A percentile compares a stretch with the other conserved stretches of the same genome.
Evolutionary conservation across 2,113 vertebrate species (phyloP).

Genomic region (Cercopithecus mona): DNA sequence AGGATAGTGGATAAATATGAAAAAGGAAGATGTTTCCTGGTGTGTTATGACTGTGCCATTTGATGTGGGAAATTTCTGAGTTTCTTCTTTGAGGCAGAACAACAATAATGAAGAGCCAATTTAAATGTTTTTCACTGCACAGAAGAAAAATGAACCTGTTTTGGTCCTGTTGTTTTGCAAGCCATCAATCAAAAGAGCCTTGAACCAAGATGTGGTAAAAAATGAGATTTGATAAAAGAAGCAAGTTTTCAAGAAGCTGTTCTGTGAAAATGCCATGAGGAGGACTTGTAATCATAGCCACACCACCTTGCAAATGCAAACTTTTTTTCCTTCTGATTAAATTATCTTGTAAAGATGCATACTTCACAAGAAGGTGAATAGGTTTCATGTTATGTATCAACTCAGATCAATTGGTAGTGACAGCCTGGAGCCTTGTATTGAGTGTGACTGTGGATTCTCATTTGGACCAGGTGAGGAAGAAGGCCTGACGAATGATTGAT

Average conservation of each 20-base stretch:
- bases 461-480: not conserved
- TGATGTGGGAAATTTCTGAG: not conserved
- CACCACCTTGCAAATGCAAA: not conserved
- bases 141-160: not conserved
- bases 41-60: not conserved
- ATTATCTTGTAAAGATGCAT: not conserved
- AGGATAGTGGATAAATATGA: not conserved
- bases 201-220: not conserved
- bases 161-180: not conserved
- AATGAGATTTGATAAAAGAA: not conserved
- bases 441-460: not conserved
- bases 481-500: not conserved
- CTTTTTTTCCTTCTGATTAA: not conserved
- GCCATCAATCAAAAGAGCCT: not conserved
- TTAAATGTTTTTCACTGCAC: constrained; percentile 35
- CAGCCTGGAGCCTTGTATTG: not conserved
- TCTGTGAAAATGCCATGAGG: not conserved
- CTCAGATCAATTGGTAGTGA: not conserved
- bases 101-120: constrained; percentile 1
- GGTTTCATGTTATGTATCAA: not conserved
- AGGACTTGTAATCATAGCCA: not conserved
- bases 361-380: not conserved
- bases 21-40: not conserved
- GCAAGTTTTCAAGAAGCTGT: not conserved
- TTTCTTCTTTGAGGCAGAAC: not conserved